phyloP scores from a whole-genome alignment of 2,113 vertebrate species.

The Megaleporinus macrocephalus region DNA sequence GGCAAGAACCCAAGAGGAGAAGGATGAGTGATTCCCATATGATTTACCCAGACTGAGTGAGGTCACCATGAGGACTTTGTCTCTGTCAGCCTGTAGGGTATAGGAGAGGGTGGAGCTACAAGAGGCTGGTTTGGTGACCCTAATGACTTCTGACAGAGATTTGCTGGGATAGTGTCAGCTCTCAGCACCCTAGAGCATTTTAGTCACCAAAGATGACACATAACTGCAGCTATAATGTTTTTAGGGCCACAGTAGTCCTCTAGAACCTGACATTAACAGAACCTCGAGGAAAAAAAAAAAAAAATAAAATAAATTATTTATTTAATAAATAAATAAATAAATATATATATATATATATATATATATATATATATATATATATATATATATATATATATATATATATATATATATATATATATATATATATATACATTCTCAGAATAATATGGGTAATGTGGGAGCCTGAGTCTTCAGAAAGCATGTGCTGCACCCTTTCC shows the following conservation, averaged over 20 bases:
- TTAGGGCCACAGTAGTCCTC: slow-evolving; percentile 12
- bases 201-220: slow-evolving; percentile 43
- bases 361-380: too few species aligned
- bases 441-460: slow-evolving; percentile 23
- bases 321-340: too few species aligned
- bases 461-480: slow-evolving; percentile 1
- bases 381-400: too few species aligned
- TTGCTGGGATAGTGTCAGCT: slow-evolving; percentile 2
- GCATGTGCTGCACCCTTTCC: slow-evolving; percentile 25
- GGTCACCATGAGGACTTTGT: slow-evolving; percentile 24
- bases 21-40: background rate
- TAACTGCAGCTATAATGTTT: slow-evolving; percentile 22
- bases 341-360: too few species aligned
- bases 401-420: too few species aligned
- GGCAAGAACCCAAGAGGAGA: background rate
- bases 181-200: slow-evolving; percentile 22
- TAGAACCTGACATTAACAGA: slow-evolving; percentile 36
- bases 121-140: slow-evolving; percentile 17
- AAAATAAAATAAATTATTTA: too few species aligned
- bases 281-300: slow-evolving; percentile 6
- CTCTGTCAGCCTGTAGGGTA: background rate
- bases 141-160: slow-evolving; percentile 37
- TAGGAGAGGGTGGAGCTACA: background rate
- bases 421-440: slow-evolving; percentile 11
- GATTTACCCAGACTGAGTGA: background rate